Conservation (phyloP, 2,797 vertebrate genomes). For the Muscicapa comitata region DNA sequence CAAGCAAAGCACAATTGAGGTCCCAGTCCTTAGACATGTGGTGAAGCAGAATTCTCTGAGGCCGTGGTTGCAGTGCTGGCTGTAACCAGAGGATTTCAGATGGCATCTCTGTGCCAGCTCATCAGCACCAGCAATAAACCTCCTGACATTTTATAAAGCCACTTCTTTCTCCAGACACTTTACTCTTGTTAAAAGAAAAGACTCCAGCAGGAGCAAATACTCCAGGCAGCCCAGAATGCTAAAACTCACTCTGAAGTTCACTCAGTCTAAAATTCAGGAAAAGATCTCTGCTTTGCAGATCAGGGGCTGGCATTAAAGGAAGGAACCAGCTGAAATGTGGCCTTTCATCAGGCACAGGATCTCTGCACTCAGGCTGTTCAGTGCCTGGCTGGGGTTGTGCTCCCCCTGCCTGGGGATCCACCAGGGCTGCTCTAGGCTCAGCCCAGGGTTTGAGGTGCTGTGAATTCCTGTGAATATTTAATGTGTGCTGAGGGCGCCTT, state of each 20-base stretch:
- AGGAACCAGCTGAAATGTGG: background rate
- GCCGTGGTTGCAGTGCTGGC: background rate
- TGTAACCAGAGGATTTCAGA: background rate
- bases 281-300: background rate
- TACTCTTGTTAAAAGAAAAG: background rate
- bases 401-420: background rate
- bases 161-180: background rate
- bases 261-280: background rate
- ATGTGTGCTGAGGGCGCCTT: background rate
- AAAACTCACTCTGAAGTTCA: background rate
- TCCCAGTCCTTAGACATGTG: background rate
- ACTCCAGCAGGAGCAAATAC: background rate
- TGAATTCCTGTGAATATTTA: background rate
- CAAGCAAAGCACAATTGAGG: background rate
- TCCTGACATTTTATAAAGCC: background rate
- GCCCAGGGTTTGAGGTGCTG: background rate
- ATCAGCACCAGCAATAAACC: background rate
- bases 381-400: fast-evolving
- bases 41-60: background rate
- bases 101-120: background rate
- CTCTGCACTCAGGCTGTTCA: background rate
- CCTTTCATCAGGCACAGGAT: background rate
- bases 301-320: background rate
- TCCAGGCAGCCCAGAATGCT: background rate
- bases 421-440: background rate